phyloP scores from a whole-genome alignment of 1,140 invertebrate species.

The Drosophila sulfurigaster region DNA sequence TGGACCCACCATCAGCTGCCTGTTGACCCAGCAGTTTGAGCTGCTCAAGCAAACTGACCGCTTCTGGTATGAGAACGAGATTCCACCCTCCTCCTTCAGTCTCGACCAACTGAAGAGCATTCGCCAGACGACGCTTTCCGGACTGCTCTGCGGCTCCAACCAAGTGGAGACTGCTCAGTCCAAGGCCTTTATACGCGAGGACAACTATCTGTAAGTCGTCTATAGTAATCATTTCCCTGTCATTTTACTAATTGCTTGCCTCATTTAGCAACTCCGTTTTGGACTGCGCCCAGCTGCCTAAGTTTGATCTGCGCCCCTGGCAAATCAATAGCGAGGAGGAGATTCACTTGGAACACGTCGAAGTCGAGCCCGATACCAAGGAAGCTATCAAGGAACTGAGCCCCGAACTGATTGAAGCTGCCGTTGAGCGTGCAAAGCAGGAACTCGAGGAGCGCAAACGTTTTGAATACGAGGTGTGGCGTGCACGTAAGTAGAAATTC shows the following conservation, averaged over 20 bases:
- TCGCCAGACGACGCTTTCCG: conserved; percentile 86
- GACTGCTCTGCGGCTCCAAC: conserved; percentile 76
- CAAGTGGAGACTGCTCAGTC: conserved; percentile 89
- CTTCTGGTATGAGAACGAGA: conserved; percentile 98
- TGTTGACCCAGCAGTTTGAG: conserved; percentile 92
- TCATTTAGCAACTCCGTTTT: conserved; percentile 90
- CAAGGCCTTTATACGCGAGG: conserved; percentile 94
- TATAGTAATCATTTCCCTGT: not conserved
- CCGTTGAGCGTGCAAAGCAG: conserved; percentile 90
- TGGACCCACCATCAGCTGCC: conserved; percentile 94
- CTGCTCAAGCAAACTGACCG: conserved; percentile 93
- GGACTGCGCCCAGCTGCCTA: conserved; percentile 89
- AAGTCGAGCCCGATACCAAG: conserved; percentile 76
- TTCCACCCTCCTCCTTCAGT: conserved; percentile 94
- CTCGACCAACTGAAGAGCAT: conserved; percentile 90
- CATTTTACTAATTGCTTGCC: not conserved
- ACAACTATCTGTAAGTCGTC: conserved; percentile 92
- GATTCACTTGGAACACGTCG: conserved; percentile 68
- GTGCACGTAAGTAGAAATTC: conserved; percentile 60
- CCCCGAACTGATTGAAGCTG: conserved; percentile 86
- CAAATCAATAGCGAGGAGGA: conserved; percentile 60
- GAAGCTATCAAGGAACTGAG: conserved; percentile 83
- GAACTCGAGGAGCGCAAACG: conserved; percentile 90
- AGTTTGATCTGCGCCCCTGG: conserved; percentile 86
- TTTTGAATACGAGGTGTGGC: conserved; percentile 92